Percentiles rank a stretch among this genome's conserved stretches.
Evolutionary conservation across 1,140 invertebrate species (phyloP).

Genomic region (Eupristina koningsbergeri): DNA sequence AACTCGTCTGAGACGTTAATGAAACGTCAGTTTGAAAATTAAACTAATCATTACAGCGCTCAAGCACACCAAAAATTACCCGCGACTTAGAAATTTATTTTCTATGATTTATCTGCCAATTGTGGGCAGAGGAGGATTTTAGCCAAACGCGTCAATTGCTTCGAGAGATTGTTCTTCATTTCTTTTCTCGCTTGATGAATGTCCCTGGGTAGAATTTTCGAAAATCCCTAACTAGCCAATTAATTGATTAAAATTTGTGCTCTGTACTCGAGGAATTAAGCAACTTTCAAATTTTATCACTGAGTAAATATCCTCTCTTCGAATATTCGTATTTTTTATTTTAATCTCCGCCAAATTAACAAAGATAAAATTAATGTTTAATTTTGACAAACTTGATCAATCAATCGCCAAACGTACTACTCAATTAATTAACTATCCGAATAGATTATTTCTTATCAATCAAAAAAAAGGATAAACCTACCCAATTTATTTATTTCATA

Average conservation of each 20-base stretch:
- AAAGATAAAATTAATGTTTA: no score
- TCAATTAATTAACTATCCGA: no score
- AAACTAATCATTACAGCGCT: background rate
- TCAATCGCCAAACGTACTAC: no score
- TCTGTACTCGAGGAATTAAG: background rate
- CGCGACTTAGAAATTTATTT: background rate
- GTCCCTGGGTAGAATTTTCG: background rate
- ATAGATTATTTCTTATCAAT: no score
- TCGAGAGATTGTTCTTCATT: background rate
- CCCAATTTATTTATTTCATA: no score
- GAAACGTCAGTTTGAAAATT: slow-evolving; percentile 2
- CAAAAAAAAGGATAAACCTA: no score
- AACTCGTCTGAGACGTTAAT: background rate
- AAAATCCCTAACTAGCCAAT: no score
- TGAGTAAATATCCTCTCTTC: background rate
- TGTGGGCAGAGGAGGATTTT: background rate
- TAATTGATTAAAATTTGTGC: background rate
- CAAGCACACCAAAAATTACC: background rate
- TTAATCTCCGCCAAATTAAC: background rate
- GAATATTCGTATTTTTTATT: background rate
- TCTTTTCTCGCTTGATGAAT: background rate
- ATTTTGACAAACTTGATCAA: no score
- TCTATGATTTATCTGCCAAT: background rate
- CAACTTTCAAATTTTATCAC: background rate
- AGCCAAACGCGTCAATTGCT: background rate